A percentile compares a stretch with the other conserved stretches of the same genome.
Conservation (phyloP, 1,140 invertebrate genomes). For the Atta cephalotes region DNA sequence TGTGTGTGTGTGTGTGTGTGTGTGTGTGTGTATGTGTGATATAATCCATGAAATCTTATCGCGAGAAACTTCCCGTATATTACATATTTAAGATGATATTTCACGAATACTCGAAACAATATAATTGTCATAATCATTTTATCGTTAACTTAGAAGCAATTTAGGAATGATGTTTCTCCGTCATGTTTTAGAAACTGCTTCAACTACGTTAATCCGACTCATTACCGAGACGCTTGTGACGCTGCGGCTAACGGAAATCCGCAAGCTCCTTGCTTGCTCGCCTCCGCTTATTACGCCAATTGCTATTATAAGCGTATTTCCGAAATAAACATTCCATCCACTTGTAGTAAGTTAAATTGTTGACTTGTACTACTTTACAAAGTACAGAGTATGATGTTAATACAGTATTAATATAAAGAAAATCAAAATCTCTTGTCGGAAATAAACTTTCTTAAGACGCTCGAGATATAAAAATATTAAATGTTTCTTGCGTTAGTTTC, state of each 20-base stretch:
- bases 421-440: background rate
- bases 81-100: conserved; percentile 1
- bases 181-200: conserved; percentile 81
- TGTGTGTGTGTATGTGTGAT: too few species aligned
- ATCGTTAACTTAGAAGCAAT: conserved; percentile 2
- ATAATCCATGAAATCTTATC: background rate
- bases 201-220: conserved; percentile 81
- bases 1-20: too few species aligned
- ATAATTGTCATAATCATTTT: conserved; percentile 20
- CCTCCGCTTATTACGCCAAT: conserved; percentile 87
- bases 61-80: background rate
- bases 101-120: background rate
- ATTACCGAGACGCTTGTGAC: conserved; percentile 89
- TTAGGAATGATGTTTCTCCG: background rate
- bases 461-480: conserved; percentile 1
- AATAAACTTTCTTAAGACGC: conserved; percentile 7
- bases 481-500: conserved; percentile 11
- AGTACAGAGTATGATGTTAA: background rate
- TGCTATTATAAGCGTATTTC: conserved; percentile 86
- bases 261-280: conserved; percentile 87
- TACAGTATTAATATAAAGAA: background rate
- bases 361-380: conserved; percentile 50
- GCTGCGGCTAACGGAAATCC: conserved; percentile 83
- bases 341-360: conserved; percentile 85
- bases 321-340: conserved; percentile 86